These are phyloP conservation scores for Portunus trituberculatus DNA, from an alignment of 1,140 invertebrate genomes.

Conservation along the genomic window DNA sequence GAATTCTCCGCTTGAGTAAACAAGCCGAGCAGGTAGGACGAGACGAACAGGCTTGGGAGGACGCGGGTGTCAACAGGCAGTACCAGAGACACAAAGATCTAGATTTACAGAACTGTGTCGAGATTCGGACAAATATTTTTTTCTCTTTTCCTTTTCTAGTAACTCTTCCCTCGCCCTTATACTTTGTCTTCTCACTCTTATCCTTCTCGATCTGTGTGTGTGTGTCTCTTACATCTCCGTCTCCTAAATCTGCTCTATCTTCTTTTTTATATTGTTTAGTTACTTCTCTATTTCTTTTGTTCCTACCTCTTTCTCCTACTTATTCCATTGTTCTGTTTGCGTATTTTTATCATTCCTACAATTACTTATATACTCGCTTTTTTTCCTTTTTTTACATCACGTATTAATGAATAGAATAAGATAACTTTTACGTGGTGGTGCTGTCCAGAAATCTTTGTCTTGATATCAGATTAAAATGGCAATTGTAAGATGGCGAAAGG, in stretches of 20 bases:
- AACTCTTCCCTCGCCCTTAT: neutral
- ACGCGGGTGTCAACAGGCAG: slow-evolving; percentile 37
- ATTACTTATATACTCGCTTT: neutral
- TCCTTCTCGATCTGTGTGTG: neutral
- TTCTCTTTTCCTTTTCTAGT: neutral
- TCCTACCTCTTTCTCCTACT: neutral
- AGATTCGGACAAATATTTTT: slow-evolving; percentile 68
- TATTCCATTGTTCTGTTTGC: neutral
- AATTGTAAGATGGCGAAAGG: neutral
- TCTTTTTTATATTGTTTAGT: neutral
- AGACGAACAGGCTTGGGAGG: neutral
- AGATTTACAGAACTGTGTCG: slow-evolving; percentile 59
- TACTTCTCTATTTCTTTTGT: neutral
- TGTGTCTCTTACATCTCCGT: neutral
- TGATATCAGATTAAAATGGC: neutral
- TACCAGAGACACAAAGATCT: slow-evolving; percentile 43
- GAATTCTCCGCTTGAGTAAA: slow-evolving; percentile 16
- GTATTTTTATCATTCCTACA: neutral
- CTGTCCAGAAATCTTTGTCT: neutral
- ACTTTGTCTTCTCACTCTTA: slow-evolving; percentile 37
- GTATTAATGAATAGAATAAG: neutral
- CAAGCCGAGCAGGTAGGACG: neutral
- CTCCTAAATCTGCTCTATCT: slow-evolving; percentile 3
- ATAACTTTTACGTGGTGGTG: neutral
- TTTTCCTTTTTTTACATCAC: too few species aligned